A percentile compares a stretch with the other conserved stretches of the same genome.
Evolutionary conservation across 2,113 vertebrate genomes (phyloP).

Genomic region (Corythoichthys intestinalis): DNA sequence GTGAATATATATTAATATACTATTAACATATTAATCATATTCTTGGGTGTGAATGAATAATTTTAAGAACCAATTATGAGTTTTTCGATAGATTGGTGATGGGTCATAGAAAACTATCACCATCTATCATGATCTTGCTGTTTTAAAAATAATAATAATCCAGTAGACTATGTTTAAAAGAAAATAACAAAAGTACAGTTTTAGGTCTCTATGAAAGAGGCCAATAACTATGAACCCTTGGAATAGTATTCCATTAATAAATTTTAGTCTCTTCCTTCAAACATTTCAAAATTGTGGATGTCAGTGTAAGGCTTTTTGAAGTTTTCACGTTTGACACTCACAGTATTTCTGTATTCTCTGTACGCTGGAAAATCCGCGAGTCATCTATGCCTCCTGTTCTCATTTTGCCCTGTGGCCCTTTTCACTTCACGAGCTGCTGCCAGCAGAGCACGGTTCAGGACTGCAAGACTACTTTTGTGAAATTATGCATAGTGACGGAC

Average conservation of each 20-base stretch:
- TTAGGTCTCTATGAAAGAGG: neutral
- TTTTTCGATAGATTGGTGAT: no score
- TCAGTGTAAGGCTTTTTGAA: neutral
- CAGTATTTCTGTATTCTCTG: neutral
- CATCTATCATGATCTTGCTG: no score
- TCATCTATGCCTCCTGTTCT: conserved; percentile 6
- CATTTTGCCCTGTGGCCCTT: conserved; percentile 16
- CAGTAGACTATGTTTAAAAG: no score
- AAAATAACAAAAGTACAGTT: neutral
- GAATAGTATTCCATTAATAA: neutral
- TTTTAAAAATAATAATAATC: no score
- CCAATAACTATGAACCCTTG: neutral
- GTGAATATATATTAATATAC: no score
- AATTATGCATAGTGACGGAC: conserved; percentile 25
- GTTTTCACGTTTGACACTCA: conserved; percentile 10
- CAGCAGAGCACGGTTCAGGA: conserved; percentile 15
- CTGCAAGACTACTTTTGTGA: conserved; percentile 26
- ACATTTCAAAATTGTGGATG: neutral
- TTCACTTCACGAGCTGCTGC: conserved; percentile 11
- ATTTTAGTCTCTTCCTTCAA: neutral
- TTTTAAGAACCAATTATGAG: no score
- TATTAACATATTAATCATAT: no score
- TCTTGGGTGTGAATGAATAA: no score
- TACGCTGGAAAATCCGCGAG: conserved; percentile 5
- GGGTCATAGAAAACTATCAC: no score